Percentiles rank a stretch among this genome's conserved stretches.
phyloP scores from a whole-genome alignment of 2,888 invertebrate genomes.

The Drosophila infuscata region DNA sequence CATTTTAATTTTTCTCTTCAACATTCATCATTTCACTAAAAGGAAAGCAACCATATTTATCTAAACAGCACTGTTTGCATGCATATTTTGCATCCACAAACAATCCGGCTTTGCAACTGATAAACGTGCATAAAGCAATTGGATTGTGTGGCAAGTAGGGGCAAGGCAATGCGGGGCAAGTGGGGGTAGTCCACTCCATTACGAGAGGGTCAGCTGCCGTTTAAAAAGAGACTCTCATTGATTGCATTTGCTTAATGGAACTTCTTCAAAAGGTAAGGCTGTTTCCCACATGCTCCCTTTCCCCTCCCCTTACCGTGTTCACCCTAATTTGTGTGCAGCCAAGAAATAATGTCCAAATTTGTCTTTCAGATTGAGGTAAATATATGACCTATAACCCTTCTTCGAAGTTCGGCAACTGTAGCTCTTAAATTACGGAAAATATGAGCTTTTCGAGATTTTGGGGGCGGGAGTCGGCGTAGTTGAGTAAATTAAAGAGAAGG shows the following conservation, averaged over 20 bases:
- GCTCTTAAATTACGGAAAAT: too few species aligned
- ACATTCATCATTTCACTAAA: background rate
- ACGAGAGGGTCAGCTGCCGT: slow-evolving; percentile 35
- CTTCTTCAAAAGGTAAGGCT: background rate
- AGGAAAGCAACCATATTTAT: background rate
- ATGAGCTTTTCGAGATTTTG: too few species aligned
- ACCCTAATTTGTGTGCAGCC: too few species aligned
- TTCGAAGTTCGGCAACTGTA: too few species aligned
- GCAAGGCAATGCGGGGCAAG: background rate
- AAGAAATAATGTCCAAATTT: too few species aligned
- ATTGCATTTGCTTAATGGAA: slow-evolving; percentile 33
- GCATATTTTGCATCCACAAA: background rate
- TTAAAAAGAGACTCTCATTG: slow-evolving; percentile 23
- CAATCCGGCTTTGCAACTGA: background rate
- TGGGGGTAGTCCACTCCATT: background rate
- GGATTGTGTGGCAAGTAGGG: background rate
- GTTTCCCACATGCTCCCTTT: background rate
- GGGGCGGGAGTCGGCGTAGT: too few species aligned
- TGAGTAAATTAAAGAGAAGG: too few species aligned
- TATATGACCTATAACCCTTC: too few species aligned
- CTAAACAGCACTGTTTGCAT: background rate
- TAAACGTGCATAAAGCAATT: slow-evolving; percentile 11
- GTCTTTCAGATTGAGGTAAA: too few species aligned
- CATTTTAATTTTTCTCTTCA: background rate
- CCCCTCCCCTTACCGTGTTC: too few species aligned